phyloP scores from a whole-genome alignment of 2,113 vertebrate genomes.

The Fukomys damarensis region DNA sequence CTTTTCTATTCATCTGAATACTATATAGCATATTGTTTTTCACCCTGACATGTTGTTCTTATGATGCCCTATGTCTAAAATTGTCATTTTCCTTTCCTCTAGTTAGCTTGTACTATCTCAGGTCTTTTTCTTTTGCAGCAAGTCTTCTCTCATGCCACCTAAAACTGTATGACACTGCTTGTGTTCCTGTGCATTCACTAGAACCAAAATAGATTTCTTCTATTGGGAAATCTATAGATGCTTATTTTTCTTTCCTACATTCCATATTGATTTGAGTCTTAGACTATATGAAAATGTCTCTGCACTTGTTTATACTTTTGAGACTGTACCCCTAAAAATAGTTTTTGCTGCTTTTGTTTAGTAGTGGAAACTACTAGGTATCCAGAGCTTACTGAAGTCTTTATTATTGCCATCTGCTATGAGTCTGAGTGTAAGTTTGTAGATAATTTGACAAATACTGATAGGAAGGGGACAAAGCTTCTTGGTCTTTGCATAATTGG shows the following conservation, averaged over 20 bases:
- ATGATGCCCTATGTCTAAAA: not conserved
- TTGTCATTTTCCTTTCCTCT: not conserved
- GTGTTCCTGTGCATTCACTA: not conserved
- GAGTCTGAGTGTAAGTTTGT: not conserved
- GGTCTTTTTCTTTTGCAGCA: not conserved
- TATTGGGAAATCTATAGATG: not conserved
- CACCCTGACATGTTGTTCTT: not conserved
- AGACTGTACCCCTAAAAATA: not conserved
- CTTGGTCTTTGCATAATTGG: not conserved
- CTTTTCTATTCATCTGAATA: not conserved
- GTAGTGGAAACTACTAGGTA: not conserved
- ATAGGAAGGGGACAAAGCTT: not conserved
- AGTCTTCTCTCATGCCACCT: not conserved
- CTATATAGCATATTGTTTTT: not conserved
- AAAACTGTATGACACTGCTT: not conserved
- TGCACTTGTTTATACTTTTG: not conserved
- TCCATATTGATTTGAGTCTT: not conserved
- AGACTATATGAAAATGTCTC: not conserved
- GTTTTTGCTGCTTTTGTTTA: not conserved
- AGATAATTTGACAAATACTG: not conserved
- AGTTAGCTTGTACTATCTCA: not conserved
- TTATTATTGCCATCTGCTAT: not conserved
- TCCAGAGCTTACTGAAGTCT: not conserved
- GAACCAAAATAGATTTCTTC: not conserved
- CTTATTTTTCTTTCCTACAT: constrained; percentile 29